Base-by-base conservation (phyloP, 2,888 invertebrate genomes). In the Melanargia galathea region DNA sequence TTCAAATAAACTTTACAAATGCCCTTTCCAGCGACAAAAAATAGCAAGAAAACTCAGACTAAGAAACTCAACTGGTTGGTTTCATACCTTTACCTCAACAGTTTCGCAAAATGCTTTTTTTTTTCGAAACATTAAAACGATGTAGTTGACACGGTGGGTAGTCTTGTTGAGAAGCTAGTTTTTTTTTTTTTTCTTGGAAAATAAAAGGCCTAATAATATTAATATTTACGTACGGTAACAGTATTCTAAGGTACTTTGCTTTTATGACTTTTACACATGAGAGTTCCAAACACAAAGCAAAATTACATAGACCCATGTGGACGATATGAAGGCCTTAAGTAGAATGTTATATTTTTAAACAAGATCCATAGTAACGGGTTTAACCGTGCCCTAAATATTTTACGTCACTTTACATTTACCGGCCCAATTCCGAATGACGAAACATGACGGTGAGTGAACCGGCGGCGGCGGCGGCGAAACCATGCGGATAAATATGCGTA, bases 351-450 rank as follows among this genome's bases (percentile, higher is more conserved):
- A 55, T 55, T 48, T 57, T 57, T 33, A 46, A 57, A 57, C 20
- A 46, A 43, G 33, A 6, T 35, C 57, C 45, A 57, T 33, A 40
- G 45, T 26, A 57, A 16, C 33, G 33, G n/a, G 33, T 57, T 46
- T 57, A 57, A 46, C 33, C 58, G 18, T 48, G 46, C 48, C 58
- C 22, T 58, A 24, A 46, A 58, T 58, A 58, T 58, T 58, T 58
- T 58, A 48, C 48, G 48, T 43, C 48, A 58, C 33, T 48, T 46
- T 58, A 46, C 35, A 48, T 58, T 58, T 58, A 22, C 35, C 58
- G 35, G 48, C 22, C 48, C 35, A 58, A 35, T 58, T 58, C 33
- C 46, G 46, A 58, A 58, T 46, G n/a, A n/a, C n/a, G n/a, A n/a
- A 58, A 58, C 33, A n/a, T 22, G 20, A 46, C 46, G 33, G 46